Conservation (phyloP, 2,797 vertebrate genomes). For the Pseudotriccus pelzelni region DNA sequence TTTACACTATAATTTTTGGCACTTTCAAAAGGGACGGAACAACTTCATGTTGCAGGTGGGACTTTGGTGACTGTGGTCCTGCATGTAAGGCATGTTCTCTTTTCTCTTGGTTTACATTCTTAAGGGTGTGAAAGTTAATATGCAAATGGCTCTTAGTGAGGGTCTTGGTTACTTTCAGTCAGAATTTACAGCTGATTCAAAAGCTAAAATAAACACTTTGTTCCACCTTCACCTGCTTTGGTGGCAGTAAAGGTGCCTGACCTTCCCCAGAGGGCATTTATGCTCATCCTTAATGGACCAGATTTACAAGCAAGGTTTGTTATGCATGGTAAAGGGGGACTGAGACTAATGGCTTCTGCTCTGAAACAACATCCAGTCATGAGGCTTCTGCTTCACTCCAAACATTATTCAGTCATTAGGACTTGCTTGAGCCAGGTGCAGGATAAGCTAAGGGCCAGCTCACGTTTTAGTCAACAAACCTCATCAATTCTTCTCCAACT, state of each 20-base stretch:
- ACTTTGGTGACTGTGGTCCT: background rate
- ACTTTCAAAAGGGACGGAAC: background rate
- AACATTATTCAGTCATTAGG: background rate
- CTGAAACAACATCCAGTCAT: background rate
- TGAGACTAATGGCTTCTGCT: background rate
- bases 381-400: background rate
- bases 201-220: background rate
- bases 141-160: background rate
- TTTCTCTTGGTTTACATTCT: background rate
- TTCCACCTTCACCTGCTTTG: background rate
- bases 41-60: rapidly evolving
- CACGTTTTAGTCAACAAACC: background rate
- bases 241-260: background rate
- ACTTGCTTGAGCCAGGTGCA: background rate
- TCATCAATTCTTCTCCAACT: background rate
- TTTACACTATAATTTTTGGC: background rate
- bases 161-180: rapidly evolving
- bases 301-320: background rate
- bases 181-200: background rate
- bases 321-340: background rate
- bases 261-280: background rate
- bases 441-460: background rate
- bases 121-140: background rate
- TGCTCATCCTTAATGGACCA: background rate
- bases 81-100: background rate